Conservation (phyloP, 2,888 invertebrate species). For the Cremastobaeus sp. region DNA sequence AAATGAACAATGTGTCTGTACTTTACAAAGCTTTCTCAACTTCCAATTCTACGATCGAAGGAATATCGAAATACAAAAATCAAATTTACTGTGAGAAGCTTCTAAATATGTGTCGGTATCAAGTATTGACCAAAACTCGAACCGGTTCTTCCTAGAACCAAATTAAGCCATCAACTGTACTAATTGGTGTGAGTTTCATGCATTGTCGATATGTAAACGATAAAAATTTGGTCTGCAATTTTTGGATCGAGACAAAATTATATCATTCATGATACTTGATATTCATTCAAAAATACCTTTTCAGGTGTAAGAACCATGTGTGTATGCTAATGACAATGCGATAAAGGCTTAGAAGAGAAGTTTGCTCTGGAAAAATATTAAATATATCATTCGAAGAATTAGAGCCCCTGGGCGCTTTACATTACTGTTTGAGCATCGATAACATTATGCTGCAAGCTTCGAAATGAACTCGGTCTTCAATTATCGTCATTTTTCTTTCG, state of each 20-base stretch:
- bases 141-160: neutral
- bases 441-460: neutral
- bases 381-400: slow-evolving; percentile 42
- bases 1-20: too few species aligned
- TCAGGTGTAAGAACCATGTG: slow-evolving; percentile 58
- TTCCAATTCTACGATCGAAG: too few species aligned
- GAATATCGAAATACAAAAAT: too few species aligned
- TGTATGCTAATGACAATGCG: slow-evolving; percentile 61
- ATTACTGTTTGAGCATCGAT: neutral
- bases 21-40: too few species aligned
- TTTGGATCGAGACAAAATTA: slow-evolving; percentile 28
- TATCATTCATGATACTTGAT: slow-evolving; percentile 39
- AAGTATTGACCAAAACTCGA: neutral
- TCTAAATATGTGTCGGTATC: slow-evolving; percentile 21
- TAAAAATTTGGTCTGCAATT: slow-evolving; percentile 13
- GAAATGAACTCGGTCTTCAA: neutral
- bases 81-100: slow-evolving; percentile 29
- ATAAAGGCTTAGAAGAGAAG: slow-evolving; percentile 61
- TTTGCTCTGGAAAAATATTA: slow-evolving; percentile 59
- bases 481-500: slow-evolving; percentile 21
- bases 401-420: slow-evolving; percentile 20
- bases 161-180: neutral
- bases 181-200: slow-evolving; percentile 33
- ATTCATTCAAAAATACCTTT: slow-evolving; percentile 55
- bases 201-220: slow-evolving; percentile 30